These are phyloP conservation scores for Tupaia tana DNA, from an alignment of 2,113 vertebrate genomes.

Conservation along the genomic window DNA sequence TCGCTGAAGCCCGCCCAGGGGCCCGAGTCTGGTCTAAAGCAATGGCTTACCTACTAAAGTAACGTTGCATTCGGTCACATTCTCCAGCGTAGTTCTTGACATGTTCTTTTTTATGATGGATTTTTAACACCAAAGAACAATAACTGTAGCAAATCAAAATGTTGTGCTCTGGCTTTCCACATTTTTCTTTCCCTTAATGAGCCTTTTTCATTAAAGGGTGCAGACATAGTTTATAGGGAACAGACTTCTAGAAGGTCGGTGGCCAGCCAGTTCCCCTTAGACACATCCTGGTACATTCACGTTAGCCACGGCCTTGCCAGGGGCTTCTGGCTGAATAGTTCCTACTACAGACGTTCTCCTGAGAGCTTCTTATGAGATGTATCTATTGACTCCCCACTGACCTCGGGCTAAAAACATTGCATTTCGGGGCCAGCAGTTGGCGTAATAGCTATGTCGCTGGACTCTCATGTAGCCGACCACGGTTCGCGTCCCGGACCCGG, in stretches of 20 bases:
- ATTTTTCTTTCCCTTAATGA: conserved; percentile 51
- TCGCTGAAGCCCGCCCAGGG: background rate
- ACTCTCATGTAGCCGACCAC: no score
- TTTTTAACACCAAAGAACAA: conserved; percentile 69
- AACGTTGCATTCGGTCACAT: conserved; percentile 39
- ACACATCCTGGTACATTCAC: no score
- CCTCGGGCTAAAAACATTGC: no score
- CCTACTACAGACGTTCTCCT: no score
- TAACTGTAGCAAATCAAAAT: conserved; percentile 58
- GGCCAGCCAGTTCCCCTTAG: background rate
- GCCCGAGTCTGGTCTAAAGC: conserved; percentile 42
- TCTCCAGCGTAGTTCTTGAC: conserved; percentile 62
- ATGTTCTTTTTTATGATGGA: conserved; percentile 51
- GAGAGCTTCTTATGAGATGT: no score
- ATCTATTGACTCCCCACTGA: background rate
- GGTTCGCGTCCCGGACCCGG: no score
- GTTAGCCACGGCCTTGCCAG: no score
- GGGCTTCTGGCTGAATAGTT: no score
- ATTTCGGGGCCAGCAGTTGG: no score
- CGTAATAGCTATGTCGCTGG: no score
- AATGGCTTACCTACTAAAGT: conserved; percentile 38
- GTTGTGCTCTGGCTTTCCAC: conserved; percentile 51
- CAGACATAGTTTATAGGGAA: background rate
- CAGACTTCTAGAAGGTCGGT: background rate
- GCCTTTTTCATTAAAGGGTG: no score